Evolutionary conservation across 2,888 invertebrate species (phyloP).

Genomic region (Sericinus montela): DNA sequence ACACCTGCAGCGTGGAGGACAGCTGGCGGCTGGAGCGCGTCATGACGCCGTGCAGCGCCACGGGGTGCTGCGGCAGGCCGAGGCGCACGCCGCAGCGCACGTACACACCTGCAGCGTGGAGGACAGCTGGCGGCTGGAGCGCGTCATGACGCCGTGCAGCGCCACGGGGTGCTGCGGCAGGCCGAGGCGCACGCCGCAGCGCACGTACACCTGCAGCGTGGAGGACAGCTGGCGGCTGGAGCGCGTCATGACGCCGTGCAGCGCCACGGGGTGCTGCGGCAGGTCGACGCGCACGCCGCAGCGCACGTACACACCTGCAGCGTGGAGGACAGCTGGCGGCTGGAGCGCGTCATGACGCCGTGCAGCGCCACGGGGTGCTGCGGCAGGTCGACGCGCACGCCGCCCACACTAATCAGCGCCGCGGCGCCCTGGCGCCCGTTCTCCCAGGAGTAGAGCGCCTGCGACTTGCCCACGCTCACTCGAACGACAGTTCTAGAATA

Average conservation of each 20-base stretch:
- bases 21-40: too few species aligned
- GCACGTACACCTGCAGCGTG: slow-evolving; percentile 87
- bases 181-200: slow-evolving; percentile 93
- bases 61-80: slow-evolving; percentile 98
- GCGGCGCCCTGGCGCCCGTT: slow-evolving; percentile 87
- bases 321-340: slow-evolving; percentile 94
- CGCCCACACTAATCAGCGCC: slow-evolving; percentile 92
- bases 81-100: slow-evolving; percentile 87
- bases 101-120: slow-evolving; percentile 88
- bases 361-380: slow-evolving; percentile 99
- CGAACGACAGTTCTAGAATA: slow-evolving; percentile 91
- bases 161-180: slow-evolving; percentile 99
- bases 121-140: slow-evolving; percentile 95
- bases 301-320: slow-evolving; percentile 81
- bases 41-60: slow-evolving; percentile 98
- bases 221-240: slow-evolving; percentile 95
- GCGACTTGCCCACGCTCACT: slow-evolving; percentile 94
- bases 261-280: slow-evolving; percentile 97
- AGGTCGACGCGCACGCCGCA: slow-evolving; percentile 95
- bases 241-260: slow-evolving; percentile 98
- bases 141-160: slow-evolving; percentile 98
- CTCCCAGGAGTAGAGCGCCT: slow-evolving; percentile 92
- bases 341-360: slow-evolving; percentile 98
- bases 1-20: too few species aligned
- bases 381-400: slow-evolving; percentile 96